Evolutionary conservation across 2,113 vertebrate genomes (phyloP), one percentile per base, ranked within the genome.

Genomic region (Elephas maximus): DNA sequence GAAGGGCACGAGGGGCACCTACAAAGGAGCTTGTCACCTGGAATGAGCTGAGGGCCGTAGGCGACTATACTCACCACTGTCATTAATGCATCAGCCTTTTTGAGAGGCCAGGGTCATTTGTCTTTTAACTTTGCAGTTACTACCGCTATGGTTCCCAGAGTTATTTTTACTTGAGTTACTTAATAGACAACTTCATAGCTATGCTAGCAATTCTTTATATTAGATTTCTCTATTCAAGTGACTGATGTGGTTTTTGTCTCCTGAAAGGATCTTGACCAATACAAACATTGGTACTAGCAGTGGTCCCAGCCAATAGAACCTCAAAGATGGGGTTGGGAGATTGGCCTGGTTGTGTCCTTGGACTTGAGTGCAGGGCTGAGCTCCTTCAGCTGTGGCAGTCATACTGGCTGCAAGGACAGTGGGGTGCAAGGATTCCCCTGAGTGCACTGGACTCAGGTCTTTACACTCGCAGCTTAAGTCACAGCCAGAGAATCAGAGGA

Each of bases 111-210:
- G 7, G 24, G 41, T 1, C 8, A 5, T 3, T 23, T 2, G 3
- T 26, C 33, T 83, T 44, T 8, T 71, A 53, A 30, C 28, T 37
- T 41, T 5, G 28, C 4, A 1, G 30, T 18, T 6, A 20, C 88
- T 57, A 7, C 24, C 9, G 28, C 67, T 1, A 0, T 3, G 21
- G 24, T 20, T 8, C 26, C 28, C 30, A 7, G 23, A 15, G 78
- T 15, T 76, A 30, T 24, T 6, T 71, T 24, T 2, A 65, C 53
- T 30, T 24, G 1, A 0, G 0, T 41, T 20, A n/a, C 30, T 3
- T 41, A 41, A 30, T n/a, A 14, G 24, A 44, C 53, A 5, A 28
- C 18, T 28, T 23, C 3, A 4, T 24, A 37, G 12, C 5, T n/a
- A 20, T 37, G 10, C 0, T 30, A 53, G 3, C 2, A 12, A 8